These are phyloP conservation scores for Antrozous pallidus DNA, from an alignment of 2,797 vertebrate genomes.

Conservation along the genomic window DNA sequence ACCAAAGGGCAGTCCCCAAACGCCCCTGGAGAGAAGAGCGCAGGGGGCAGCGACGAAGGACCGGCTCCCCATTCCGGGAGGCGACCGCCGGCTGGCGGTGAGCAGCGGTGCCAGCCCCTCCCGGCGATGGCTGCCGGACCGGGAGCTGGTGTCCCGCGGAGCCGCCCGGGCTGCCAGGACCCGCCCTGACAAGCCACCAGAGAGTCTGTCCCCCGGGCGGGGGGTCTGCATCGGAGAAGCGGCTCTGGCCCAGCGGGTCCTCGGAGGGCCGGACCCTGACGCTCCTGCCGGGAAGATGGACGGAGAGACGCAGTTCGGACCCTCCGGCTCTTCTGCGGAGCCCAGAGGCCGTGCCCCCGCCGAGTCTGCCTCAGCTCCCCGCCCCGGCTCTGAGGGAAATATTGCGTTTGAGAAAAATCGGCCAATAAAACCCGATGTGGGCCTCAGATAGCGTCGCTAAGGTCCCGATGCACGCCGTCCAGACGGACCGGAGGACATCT, in stretches of 20 bases:
- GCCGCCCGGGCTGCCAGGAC: conserved; percentile 66
- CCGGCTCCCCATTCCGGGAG: conserved; percentile 71
- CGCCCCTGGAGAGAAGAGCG: conserved; percentile 34
- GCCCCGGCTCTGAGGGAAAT: neutral
- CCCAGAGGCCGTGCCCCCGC: neutral
- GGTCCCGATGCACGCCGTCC: neutral
- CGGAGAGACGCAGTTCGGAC: neutral
- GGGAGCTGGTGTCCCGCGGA: too few species aligned
- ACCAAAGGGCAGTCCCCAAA: conserved; percentile 55
- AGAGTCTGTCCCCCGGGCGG: neutral
- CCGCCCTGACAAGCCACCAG: conserved; percentile 57
- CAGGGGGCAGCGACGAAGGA: conserved; percentile 53
- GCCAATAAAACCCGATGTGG: conserved; percentile 45
- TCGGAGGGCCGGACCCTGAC: neutral
- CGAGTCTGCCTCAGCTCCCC: neutral
- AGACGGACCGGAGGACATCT: neutral
- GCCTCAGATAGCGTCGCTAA: neutral
- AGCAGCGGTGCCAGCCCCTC: conserved; percentile 59
- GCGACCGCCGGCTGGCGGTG: conserved; percentile 61
- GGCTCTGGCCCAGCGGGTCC: neutral
- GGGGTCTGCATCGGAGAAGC: neutral
- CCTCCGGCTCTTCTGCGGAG: neutral
- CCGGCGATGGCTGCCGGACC: conserved; percentile 60
- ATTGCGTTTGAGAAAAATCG: conserved; percentile 54
- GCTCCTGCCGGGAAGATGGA: neutral